Evolutionary conservation across 2,797 vertebrate species (phyloP), one percentile per base, ranked within the genome.

Genomic region (Gobio occitaniae): DNA sequence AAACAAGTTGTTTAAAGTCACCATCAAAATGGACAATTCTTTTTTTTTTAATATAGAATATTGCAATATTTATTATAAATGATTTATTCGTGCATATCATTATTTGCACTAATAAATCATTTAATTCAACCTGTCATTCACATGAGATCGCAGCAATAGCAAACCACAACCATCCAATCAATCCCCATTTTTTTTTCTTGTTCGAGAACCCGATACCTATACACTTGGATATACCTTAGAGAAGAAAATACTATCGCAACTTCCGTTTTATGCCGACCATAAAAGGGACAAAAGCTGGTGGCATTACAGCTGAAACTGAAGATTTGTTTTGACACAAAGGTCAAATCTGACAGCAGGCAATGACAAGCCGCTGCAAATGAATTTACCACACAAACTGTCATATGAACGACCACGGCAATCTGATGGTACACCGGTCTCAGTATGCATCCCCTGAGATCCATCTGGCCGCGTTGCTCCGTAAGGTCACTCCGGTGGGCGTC

Each of bases 391-490:
- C 44, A 52, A 52, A 38, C 47, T 68, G 15, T 80, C 44, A 50
- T 52, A 66, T 25, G 36, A 41, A 47, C 17, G 16, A 17, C 10
- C 47, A 41, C 10, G 5, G 47, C 32, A 65, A 75, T 52, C 59
- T 76, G 82, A 83, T 41, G 82, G 61, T 59, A 25, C 50, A 69
- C n/a, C 3, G 32, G 36, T 59, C 38, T 44, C 74, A 32, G 63
- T 44, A 32, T 69, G 50, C 70, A 69, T 84, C 66, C 83, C 76
- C 66, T 79, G 66, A 84, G 76, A 79, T 84, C 83, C 83, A 79
- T 84, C 83, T 84, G 83, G 19, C 54, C 29, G 50, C 0, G 2
- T 56, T 78, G 63, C 74, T 69, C 82, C 7, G 48, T 69, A 47
- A 84, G 82, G 63, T 78, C 82, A 69, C 38, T 54, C 50, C 50